A percentile compares a stretch with the other conserved stretches of the same genome.
These are phyloP conservation scores for Bombus difficillimus DNA, from an alignment of 1,140 invertebrate species.

Conservation along the genomic window DNA sequence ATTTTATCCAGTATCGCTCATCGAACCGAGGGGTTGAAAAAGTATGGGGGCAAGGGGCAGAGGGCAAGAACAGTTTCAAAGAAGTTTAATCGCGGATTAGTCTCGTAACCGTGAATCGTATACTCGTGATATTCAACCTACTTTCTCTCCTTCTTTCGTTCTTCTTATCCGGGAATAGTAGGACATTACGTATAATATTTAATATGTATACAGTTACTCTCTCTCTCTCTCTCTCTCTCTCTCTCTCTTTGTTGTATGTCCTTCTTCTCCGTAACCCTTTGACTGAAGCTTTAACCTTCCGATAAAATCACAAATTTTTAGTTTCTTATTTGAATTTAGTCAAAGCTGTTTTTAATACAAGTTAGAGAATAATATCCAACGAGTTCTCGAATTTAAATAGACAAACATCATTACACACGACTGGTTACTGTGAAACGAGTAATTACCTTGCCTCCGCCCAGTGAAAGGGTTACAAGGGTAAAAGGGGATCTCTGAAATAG, in stretches of 20 bases:
- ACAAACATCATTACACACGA: background rate
- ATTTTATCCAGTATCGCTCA: conserved; percentile 36
- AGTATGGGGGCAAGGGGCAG: background rate
- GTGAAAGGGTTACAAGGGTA: background rate
- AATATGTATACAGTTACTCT: background rate
- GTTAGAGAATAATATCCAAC: background rate
- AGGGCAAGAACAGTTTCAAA: conserved; percentile 22
- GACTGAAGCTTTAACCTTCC: background rate
- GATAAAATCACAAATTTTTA: background rate
- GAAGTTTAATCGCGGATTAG: conserved; percentile 16
- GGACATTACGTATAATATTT: background rate
- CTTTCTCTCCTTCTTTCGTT: background rate
- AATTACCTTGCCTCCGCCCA: background rate
- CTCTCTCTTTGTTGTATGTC: background rate
- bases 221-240: background rate
- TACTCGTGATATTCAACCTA: conserved; percentile 28
- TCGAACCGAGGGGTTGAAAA: conserved; percentile 10
- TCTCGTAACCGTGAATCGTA: conserved; percentile 39
- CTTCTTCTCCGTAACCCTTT: conserved; percentile 16
- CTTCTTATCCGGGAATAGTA: background rate
- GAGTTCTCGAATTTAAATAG: background rate
- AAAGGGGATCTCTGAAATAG: conserved; percentile 14
- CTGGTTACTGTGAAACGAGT: background rate
- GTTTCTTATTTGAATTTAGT: background rate
- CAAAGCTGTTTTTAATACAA: background rate